Evolutionary conservation across 2,113 vertebrate genomes (phyloP).

Genomic region (Carlito syrichta): DNA sequence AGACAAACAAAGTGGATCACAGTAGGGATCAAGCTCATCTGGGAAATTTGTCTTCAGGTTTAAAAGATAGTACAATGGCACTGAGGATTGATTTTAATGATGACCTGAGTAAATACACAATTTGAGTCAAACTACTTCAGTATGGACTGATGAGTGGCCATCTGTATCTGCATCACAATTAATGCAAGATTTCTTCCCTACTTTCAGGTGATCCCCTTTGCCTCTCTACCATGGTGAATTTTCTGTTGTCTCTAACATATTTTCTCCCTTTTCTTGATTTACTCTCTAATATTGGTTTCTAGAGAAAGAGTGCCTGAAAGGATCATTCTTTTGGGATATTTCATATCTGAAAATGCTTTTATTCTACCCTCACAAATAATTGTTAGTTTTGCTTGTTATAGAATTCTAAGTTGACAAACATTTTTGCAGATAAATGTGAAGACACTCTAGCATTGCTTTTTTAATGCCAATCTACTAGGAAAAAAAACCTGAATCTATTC

Average conservation of each 20-base stretch:
- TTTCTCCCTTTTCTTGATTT: neutral
- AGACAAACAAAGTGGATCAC: neutral
- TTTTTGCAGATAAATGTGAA: neutral
- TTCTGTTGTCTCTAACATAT: neutral
- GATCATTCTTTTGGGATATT: neutral
- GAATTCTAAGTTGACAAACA: neutral
- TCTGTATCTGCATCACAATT: neutral
- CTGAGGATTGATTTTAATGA: neutral
- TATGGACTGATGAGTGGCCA: neutral
- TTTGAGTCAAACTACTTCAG: neutral
- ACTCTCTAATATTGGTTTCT: neutral
- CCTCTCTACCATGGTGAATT: neutral
- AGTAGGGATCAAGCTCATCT: neutral
- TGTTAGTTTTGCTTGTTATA: neutral
- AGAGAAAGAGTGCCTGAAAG: neutral
- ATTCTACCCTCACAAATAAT: neutral
- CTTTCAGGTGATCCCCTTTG: neutral
- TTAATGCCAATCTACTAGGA: neutral
- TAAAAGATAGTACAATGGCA: neutral
- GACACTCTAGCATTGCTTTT: neutral
- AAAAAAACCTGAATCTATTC: neutral
- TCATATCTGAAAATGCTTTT: neutral
- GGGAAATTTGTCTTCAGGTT: neutral
- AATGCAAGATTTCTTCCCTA: neutral
- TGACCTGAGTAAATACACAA: neutral